Base-by-base conservation (phyloP, 2,888 invertebrate species). In the Xylota segnis region DNA sequence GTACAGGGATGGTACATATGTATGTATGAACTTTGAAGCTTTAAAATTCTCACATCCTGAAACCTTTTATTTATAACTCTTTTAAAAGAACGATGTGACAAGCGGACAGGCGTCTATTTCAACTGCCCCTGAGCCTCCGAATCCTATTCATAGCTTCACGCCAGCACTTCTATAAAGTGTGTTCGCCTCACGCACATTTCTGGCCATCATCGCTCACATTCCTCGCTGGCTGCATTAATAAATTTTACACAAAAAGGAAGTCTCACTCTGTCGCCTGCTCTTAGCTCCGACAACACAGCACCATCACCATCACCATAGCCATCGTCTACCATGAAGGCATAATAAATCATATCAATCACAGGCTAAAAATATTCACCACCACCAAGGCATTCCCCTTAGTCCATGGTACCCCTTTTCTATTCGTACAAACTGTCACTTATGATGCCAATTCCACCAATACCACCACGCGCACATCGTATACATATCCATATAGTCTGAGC, bases 291-390 rank as follows among this genome's bases (percentile, higher is more conserved):
- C 27, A 4, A 32, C 66, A 16, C n/a, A 23, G 12, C 27, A 5
- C 14, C 61, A 58, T 40, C 10, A 23, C 40, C 58, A 32, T 16
- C 34, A 32, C 0, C 58, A 59, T 40, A 37, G 37, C 23, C 72
- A 74, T 34, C 66, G 83, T 83, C 77, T 83, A 45, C 83, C 78
- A 66, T 61, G 27, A 68, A 83, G 58, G 2, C 37, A 18, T 66
- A 59, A 77, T 83, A 77, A 83, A 83, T 83, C 83, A 83, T 77
- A 71, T 72, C 77, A 72, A 72, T 83, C 83, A 47, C 23, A 23
- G 23, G 34, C 65, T 66, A 77, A 83, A 77, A 72, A 83, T 77
- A 83, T n/a, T 34, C 32, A 14, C 18, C 63, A 32, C 37, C 70
- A 58, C 34, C 68, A 32, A 29, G 40, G 45, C 45, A 37, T 32